A percentile compares a stretch with the other conserved stretches of the same genome.
Evolutionary conservation across 2,113 vertebrate genomes (phyloP).

Genomic region (Ictalurus punctatus): DNA sequence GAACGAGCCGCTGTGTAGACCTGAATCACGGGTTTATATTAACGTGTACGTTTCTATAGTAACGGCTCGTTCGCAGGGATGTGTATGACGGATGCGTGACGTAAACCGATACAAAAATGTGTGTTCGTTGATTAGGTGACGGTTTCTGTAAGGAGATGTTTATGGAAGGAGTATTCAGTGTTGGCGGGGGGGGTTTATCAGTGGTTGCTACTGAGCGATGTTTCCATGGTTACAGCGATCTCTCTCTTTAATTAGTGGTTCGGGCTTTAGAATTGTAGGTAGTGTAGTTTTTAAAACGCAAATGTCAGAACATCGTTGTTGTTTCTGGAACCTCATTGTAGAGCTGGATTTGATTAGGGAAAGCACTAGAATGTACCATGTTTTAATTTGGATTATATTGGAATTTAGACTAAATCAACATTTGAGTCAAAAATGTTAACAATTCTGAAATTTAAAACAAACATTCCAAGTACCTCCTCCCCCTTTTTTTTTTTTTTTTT

Average conservation of each 20-base stretch:
- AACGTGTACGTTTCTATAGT: neutral
- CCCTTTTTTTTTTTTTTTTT: too few species aligned
- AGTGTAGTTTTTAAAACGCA: neutral
- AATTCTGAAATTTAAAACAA: too few species aligned
- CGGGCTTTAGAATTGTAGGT: neutral
- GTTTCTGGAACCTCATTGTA: neutral
- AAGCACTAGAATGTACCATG: too few species aligned
- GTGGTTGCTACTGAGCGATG: neutral
- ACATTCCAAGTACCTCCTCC: neutral
- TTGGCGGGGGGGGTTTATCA: too few species aligned
- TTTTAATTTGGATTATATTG: too few species aligned
- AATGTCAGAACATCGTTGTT: neutral
- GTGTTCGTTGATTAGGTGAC: neutral
- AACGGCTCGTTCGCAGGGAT: neutral
- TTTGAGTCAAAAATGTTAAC: too few species aligned
- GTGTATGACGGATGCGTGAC: too few species aligned
- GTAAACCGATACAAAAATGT: neutral
- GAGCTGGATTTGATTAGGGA: too few species aligned
- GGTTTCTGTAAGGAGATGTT: neutral
- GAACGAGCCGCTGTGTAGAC: neutral
- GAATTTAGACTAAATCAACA: too few species aligned
- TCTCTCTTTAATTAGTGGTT: too few species aligned
- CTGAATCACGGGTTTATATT: neutral
- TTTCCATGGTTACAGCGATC: neutral
- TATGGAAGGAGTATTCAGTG: neutral